Percentiles rank a stretch among this genome's conserved stretches.
These are phyloP conservation scores for Micromussa lordhowensis DNA, from an alignment of 92 coral and sea anemone species.

Conservation along the genomic window DNA sequence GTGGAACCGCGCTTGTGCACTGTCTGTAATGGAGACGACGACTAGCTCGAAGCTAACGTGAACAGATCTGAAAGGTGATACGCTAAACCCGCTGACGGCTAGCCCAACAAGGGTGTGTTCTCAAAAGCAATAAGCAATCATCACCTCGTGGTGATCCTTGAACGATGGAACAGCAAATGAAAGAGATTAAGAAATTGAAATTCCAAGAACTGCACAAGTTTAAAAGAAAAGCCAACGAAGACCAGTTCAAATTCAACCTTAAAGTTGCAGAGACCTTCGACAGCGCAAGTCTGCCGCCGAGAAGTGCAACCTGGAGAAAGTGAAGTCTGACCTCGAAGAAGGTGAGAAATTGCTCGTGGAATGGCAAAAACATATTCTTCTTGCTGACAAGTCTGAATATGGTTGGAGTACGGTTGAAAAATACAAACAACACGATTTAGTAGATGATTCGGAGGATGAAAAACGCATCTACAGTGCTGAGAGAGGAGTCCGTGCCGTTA, in stretches of 20 bases:
- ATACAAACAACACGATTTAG: too few relatives aligned
- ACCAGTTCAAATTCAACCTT: conserved; percentile 40
- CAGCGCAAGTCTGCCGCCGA: conserved; percentile 35
- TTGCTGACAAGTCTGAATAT: conserved; percentile 23
- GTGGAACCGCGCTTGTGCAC: conserved; percentile 45
- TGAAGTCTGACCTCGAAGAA: conserved; percentile 15
- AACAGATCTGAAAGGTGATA: too few relatives aligned
- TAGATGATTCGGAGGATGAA: too few relatives aligned
- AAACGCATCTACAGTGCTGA: too few relatives aligned
- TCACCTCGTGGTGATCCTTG: too few relatives aligned
- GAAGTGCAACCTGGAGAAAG: conserved; percentile 6
- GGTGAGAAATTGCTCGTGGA: conserved; percentile 44
- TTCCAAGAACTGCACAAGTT: conserved; percentile 34
- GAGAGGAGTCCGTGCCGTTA: too few relatives aligned
- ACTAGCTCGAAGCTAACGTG: too few relatives aligned
- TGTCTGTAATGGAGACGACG: conserved; percentile 45
- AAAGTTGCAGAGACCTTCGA: conserved; percentile 29
- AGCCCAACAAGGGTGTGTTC: too few relatives aligned
- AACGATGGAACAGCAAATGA: background rate
- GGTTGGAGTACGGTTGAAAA: too few relatives aligned
- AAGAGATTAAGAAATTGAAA: conserved; percentile 24
- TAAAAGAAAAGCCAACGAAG: conserved; percentile 55
- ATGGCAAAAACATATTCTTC: conserved; percentile 43
- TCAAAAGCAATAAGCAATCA: too few relatives aligned
- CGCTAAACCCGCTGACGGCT: too few relatives aligned